phyloP scores from a whole-genome alignment of 2,113 vertebrate species.

The Microtus oregoni region DNA sequence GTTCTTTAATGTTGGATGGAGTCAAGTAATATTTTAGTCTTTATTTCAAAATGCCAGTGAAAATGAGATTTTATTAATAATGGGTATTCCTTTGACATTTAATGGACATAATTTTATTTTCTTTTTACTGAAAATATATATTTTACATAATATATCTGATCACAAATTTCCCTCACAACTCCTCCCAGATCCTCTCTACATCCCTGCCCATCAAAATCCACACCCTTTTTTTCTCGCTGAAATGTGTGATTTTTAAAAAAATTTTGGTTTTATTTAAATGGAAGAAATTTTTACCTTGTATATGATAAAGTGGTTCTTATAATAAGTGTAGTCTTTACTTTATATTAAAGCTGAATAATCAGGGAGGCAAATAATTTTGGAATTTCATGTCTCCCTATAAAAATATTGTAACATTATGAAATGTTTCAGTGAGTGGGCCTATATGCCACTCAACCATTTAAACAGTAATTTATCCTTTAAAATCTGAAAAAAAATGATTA shows the following conservation, averaged over 20 bases:
- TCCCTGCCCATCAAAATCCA: neutral
- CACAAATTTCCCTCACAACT: neutral
- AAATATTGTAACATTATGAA: neutral
- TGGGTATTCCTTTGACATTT: neutral
- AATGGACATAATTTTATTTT: neutral
- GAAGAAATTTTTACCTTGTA: neutral
- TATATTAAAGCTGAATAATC: neutral
- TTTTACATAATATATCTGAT: neutral
- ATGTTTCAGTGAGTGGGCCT: neutral
- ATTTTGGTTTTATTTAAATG: neutral
- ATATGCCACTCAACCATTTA: slow-evolving; percentile 6
- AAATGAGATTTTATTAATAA: neutral
- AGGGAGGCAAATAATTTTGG: neutral
- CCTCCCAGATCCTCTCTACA: neutral
- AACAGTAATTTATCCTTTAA: slow-evolving; percentile 37
- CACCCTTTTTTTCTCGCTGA: neutral
- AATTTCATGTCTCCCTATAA: neutral
- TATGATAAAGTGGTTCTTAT: neutral
- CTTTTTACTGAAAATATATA: neutral
- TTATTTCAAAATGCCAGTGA: slow-evolving; percentile 26
- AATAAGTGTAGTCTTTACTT: neutral
- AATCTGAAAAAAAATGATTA: slow-evolving; percentile 64
- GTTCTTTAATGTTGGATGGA: neutral
- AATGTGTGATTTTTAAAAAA: neutral
- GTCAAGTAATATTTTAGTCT: neutral